Conservation (phyloP, 2,888 invertebrate species). For the Hyalella azteca region DNA sequence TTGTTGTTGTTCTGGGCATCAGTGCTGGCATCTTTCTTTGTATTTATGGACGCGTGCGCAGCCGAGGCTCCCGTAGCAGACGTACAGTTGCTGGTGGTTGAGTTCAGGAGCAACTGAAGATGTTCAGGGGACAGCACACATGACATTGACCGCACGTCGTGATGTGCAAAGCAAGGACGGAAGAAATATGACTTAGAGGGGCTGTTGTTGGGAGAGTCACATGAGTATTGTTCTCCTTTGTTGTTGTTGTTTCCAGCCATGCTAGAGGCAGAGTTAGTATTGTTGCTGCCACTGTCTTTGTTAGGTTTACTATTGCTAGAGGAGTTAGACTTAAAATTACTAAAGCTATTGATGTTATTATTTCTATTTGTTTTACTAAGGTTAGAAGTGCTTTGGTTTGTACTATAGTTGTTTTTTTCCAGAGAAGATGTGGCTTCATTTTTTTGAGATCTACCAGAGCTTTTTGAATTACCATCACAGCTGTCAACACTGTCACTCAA, state of each 20-base stretch:
- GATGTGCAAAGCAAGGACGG: conserved; percentile 13
- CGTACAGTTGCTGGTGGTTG: neutral
- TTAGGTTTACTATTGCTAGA: neutral
- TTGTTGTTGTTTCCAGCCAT: neutral
- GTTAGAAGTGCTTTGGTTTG: conserved; percentile 29
- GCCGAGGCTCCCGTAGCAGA: conserved; percentile 33
- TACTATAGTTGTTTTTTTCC: conserved; percentile 23
- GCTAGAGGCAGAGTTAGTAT: neutral
- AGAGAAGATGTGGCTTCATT: neutral
- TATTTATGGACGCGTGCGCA: neutral
- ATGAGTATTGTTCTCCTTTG: neutral
- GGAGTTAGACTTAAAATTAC: conserved; percentile 29
- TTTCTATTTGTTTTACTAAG: conserved; percentile 35
- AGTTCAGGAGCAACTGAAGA: neutral
- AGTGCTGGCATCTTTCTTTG: neutral
- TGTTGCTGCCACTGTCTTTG: neutral
- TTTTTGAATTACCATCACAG: neutral
- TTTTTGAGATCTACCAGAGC: conserved; percentile 7
- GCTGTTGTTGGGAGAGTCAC: neutral
- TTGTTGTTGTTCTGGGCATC: conserved; percentile 9
- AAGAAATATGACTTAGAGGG: neutral
- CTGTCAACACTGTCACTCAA: neutral
- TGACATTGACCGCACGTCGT: conserved; percentile 26
- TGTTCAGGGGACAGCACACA: neutral
- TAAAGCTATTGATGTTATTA: conserved; percentile 28